Evolutionary conservation across 2,797 vertebrate species (phyloP), one percentile per base, ranked within the genome.

Genomic region (Coracias cyanogaster): DNA sequence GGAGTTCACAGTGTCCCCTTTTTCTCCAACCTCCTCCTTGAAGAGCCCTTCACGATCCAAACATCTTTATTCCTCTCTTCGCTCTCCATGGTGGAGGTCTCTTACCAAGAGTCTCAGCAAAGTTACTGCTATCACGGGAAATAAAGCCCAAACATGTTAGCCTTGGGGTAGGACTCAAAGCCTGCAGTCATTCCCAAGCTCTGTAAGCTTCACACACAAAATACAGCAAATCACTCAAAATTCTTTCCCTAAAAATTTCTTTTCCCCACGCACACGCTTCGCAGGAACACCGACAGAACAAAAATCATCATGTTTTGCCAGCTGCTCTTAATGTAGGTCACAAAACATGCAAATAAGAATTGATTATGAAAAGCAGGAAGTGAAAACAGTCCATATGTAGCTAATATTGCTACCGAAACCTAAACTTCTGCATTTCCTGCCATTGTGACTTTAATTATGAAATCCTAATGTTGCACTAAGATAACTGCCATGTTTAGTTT

Each of bases 341-440:
- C 49, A 31, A 84, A 79, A 48, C 76, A 92, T 1, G 3, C 78
- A 95, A 85, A 33, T 45, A 88, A 74, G 61, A 72, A 97, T 94
- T 72, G 89, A 96, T 89, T 78, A 94, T 80, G 76, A 93, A 96
- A 97, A 86, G 72, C 91, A 89, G 91, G 89, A 96, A 97, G 89
- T 58, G 67, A 87, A 82, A 95, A 78, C 69, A 91, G 91, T 92
- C 89, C 82, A 95, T 93, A 96, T 29, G 72, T 71, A 86, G 84
- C 82, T 90, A 92, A 86, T 94, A 96, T 83, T 96, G 82, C 82
- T 92, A 87, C 49, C 1, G 46, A 93, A 95, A 96, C 91, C 84
- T 95, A 97, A 92, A 95, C 94, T 93, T 92, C 79, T 93, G 82
- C 79, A 91, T 94, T 96, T 95, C 94, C 96, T 94, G 79, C 72